Evolutionary conservation across 2,113 vertebrate species (phyloP), one percentile per base, ranked within the genome.

Genomic region (Cisticola juncidis): DNA sequence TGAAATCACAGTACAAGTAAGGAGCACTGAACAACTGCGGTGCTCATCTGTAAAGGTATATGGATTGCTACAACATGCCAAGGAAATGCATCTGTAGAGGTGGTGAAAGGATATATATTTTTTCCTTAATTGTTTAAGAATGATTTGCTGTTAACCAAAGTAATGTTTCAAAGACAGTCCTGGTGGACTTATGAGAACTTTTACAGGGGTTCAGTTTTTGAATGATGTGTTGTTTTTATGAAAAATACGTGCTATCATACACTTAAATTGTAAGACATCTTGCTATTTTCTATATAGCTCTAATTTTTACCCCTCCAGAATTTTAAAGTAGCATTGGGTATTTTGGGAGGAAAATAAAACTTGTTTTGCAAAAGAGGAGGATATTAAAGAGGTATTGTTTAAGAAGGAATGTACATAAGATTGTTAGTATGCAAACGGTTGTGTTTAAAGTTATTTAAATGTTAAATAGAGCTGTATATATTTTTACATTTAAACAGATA

Each of bases 401-500:
- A 94, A 97, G 88, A 96, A 68, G 56, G 93, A 98, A 95, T 98
- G 98, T 98, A 98, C 83, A 94, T 97, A 96, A 97, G 96, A 94
- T 96, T 97, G 93, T 97, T 97, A 94, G 96, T 96, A 90, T 92
- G 79, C 81, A 94, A 92, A 91, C 33, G 79, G 85, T 95, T 96
- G 48, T 96, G 97, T 98, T 98, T 90, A 88, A 96, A 95, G 81
- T 96, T 98, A 98, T 97, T 98, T 98, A 98, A 98, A 94, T 97
- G 81, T 97, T 97, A 97, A 97, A 98, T 98, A 98, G 80, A 97
- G 95, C 93, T 98, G 96, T 98, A 97, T 98, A 96, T 98, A 96
- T 98, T 98, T 98, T 97, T 97, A 97, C 93, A 93, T 92, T 93
- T 94, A 95, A 97, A 86, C 74, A 82, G 89, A 81, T 93, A 95